Evolutionary conservation across 1,140 invertebrate species (phyloP).

Genomic region (Scylla paramamosain): DNA sequence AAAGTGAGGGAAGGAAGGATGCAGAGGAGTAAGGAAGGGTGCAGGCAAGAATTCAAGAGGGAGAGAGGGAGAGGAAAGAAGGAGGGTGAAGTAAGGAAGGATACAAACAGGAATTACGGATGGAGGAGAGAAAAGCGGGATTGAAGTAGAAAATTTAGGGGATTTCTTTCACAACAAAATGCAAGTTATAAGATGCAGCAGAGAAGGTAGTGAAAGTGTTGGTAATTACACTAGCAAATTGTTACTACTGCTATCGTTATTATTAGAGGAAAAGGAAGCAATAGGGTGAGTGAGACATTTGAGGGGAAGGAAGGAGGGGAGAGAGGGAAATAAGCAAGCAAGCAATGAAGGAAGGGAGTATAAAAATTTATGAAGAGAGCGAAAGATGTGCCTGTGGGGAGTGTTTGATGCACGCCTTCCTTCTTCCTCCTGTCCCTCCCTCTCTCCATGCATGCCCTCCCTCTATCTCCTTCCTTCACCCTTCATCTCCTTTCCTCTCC

Average conservation of each 20-base stretch:
- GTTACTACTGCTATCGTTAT: not conserved
- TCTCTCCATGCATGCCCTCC: not conserved
- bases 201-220: not conserved
- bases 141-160: no score
- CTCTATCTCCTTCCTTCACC: not conserved
- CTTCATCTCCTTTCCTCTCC: not conserved
- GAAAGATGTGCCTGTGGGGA: no score
- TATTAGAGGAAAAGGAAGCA: not conserved
- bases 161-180: no score
- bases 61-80: no score
- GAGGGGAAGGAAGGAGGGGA: not conserved
- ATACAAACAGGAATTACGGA: no score
- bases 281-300: not conserved
- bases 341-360: not conserved
- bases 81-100: no score
- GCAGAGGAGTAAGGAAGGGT: no score
- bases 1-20: no score
- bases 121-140: no score
- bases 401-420: not conserved
- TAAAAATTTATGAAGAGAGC: not conserved
- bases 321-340: not conserved
- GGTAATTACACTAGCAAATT: not conserved
- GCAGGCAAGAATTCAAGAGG: no score
- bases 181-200: no score
- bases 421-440: not conserved